Percentiles rank a stretch among this genome's conserved stretches.
phyloP scores from a whole-genome alignment of 2,797 vertebrate species.

The Notolabrus celidotus region DNA sequence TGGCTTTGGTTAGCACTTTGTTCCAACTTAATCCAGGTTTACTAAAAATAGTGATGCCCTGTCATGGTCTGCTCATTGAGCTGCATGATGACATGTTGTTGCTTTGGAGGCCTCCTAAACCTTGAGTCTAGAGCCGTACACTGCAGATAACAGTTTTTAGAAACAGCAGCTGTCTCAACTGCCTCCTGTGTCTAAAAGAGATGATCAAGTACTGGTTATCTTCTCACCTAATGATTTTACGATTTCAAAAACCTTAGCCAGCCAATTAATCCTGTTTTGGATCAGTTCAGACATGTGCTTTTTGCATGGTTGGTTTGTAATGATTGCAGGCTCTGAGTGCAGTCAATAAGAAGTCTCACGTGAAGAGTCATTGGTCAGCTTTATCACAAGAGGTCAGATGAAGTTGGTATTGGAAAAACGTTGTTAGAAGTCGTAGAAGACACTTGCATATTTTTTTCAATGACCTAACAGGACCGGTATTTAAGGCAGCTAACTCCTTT shows the following conservation, averaged over 20 bases:
- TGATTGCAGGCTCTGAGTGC: background rate
- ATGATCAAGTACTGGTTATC: background rate
- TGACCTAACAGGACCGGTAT: no score
- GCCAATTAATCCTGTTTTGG: no score
- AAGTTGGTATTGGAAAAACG: no score
- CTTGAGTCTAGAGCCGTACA: constrained; percentile 25
- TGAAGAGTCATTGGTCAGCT: no score
- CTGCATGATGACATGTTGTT: constrained; percentile 70
- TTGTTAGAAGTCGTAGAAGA: no score
- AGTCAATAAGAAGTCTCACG: background rate
- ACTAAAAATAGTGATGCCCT: constrained; percentile 85
- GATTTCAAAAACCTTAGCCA: background rate
- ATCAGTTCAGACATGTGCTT: background rate
- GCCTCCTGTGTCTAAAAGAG: no score
- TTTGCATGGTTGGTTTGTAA: background rate
- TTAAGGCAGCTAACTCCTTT: background rate
- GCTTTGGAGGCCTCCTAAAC: constrained; percentile 57
- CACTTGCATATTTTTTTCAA: no score
- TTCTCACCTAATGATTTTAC: background rate
- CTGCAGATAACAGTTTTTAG: constrained; percentile 23
- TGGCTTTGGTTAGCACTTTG: constrained; percentile 15
- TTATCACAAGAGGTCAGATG: no score
- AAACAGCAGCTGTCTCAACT: constrained; percentile 10
- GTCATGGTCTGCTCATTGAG: constrained; percentile 35
- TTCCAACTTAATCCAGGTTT: constrained; percentile 9